Evolutionary conservation across 2,797 vertebrate species (phyloP), one percentile per base, ranked within the genome.

Genomic region (Dendrocincla tyrannina): DNA sequence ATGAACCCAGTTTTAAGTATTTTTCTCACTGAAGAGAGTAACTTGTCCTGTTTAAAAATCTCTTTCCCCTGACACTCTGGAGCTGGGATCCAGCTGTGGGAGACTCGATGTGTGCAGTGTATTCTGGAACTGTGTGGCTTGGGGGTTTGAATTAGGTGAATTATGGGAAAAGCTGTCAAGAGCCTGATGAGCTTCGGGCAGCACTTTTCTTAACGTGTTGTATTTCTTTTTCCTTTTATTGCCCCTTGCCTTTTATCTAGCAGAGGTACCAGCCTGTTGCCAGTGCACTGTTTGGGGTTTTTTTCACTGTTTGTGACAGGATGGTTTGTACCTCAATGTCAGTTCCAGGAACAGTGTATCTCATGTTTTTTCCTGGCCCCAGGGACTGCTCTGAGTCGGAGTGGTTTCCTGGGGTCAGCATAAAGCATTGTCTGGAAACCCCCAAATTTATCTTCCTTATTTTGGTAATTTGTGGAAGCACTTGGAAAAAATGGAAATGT

Each of bases 251-350:
- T 89, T 88, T 23, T 32, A 3, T 12, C 32, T 12, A 18, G 11
- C 11, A 85, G 35, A 42, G 53, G n/a, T 44, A 32, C 4, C 56
- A 70, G 35, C 27, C 20, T 63, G 14, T 24, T 63, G 35, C 13
- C 63, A 64, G 33, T 23, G 2, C 24, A 3, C 11, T 37, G 20
- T 1, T 44, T 22, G 9, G 10, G 44, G 42, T 2, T 8, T 56
- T 44, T 44, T 7, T 3, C 2, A 2, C 35, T 64, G 17, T 37
- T 63, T 33, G 0, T 46, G 37, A 2, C 23, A 23, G 25, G 19
- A 1, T 52, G 42, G 24, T 66, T 86, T 82, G 19, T 58, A 7
- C 46, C 9, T 59, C 22, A 4, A 46, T 69, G 15, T 47, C 35
- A 62, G 37, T 62, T 42, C 6, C 8, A 33, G 75, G 55, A 73